phyloP scores from a whole-genome alignment of 2,113 vertebrate genomes.

The Notechis scutatus region DNA sequence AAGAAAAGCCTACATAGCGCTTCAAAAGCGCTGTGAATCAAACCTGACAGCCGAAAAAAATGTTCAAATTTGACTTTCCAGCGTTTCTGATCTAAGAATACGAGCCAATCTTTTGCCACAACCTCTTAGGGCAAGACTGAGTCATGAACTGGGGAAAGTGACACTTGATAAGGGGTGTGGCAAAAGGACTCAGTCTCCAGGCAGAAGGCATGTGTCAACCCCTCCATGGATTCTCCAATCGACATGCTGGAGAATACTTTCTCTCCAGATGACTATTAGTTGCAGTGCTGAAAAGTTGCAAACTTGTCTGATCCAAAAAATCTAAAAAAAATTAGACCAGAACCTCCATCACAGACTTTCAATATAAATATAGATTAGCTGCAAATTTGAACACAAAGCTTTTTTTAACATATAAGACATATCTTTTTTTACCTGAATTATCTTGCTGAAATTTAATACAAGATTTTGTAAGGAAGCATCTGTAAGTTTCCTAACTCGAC shows the following conservation, averaged over 20 bases:
- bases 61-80: no score
- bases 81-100: no score
- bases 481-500: constrained; percentile 58
- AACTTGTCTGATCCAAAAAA: neutral
- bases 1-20: no score
- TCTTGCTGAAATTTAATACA: constrained; percentile 62
- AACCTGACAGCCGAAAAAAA: no score
- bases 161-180: no score
- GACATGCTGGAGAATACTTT: neutral
- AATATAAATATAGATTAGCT: neutral
- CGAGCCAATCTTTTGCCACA: no score
- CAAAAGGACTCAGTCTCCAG: no score
- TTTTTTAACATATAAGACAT: neutral
- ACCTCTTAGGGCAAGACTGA: no score
- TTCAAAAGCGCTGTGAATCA: no score
- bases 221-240: no score
- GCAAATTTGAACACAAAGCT: neutral
- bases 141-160: no score
- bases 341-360: neutral
- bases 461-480: constrained; percentile 61
- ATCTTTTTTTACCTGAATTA: constrained; percentile 54
- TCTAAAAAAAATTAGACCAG: neutral
- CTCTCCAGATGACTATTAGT: neutral
- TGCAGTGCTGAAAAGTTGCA: neutral
- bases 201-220: no score